Evolutionary conservation across 2,113 vertebrate genomes (phyloP).

Genomic region (Sturnira hondurensis): DNA sequence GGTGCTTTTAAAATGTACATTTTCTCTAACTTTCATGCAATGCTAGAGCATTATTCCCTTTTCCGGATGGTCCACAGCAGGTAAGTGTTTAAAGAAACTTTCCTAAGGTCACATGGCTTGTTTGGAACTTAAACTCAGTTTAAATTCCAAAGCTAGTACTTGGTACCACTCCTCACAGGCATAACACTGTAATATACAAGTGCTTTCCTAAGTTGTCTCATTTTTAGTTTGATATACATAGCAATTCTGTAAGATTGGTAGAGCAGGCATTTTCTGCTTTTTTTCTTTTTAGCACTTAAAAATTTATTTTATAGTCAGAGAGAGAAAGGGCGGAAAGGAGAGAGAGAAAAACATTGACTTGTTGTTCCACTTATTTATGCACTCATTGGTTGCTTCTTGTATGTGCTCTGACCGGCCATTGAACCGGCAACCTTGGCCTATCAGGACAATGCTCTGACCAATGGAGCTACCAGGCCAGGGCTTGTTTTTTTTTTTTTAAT

Average conservation of each 20-base stretch:
- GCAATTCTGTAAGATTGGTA: background rate
- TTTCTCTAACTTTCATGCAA: background rate
- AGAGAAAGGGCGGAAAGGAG: background rate
- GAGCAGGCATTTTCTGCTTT: background rate
- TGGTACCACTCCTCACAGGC: background rate
- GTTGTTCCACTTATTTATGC: too few relatives aligned
- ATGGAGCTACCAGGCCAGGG: background rate
- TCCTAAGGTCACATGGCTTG: background rate
- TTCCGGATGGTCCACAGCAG: background rate
- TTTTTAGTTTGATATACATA: background rate
- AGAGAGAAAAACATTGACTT: background rate
- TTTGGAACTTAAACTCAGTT: conserved; percentile 12
- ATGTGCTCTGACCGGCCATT: too few relatives aligned
- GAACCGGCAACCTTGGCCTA: too few relatives aligned
- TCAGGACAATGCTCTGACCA: background rate
- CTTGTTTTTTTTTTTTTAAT: background rate
- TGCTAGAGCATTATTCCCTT: background rate
- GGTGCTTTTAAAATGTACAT: background rate
- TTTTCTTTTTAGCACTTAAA: background rate
- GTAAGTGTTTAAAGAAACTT: background rate
- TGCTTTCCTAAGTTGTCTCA: background rate
- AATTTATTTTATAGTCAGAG: background rate
- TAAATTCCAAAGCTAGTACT: background rate
- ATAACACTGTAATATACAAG: background rate
- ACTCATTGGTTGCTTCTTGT: too few relatives aligned